Conservation (phyloP, 2,113 vertebrate species). For the Baryphthengus martii region DNA sequence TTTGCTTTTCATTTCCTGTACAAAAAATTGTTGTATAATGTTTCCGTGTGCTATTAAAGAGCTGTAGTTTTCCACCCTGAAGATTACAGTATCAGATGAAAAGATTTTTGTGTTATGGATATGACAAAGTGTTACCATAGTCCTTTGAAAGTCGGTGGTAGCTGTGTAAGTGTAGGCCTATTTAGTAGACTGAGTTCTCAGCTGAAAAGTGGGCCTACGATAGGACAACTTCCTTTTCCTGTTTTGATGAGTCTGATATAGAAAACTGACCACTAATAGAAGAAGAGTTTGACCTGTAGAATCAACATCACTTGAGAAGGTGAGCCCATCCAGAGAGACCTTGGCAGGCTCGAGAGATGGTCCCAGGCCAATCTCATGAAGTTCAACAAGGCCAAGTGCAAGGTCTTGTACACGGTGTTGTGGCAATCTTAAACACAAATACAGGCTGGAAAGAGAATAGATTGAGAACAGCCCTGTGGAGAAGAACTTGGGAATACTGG, state of each 20-base stretch:
- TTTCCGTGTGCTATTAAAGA: neutral
- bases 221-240: neutral
- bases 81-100: constrained; percentile 8
- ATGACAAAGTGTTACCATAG: neutral
- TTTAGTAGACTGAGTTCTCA: neutral
- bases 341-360: neutral
- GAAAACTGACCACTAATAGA: neutral
- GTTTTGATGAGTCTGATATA: neutral
- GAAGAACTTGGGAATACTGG: too few relatives aligned
- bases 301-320: neutral
- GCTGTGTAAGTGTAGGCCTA: neutral
- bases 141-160: neutral
- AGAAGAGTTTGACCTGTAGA: neutral
- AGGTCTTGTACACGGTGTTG: neutral
- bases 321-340: neutral
- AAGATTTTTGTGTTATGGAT: neutral
- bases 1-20: constrained; percentile 13
- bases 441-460: too few relatives aligned
- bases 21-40: neutral
- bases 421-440: neutral
- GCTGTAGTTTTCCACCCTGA: neutral
- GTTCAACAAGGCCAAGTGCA: neutral
- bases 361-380: neutral
- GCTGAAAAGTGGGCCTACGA: neutral
- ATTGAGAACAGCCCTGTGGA: too few relatives aligned